Evolutionary conservation across 2,797 vertebrate genomes (phyloP).

Genomic region (Percopsis omiscomaycus): DNA sequence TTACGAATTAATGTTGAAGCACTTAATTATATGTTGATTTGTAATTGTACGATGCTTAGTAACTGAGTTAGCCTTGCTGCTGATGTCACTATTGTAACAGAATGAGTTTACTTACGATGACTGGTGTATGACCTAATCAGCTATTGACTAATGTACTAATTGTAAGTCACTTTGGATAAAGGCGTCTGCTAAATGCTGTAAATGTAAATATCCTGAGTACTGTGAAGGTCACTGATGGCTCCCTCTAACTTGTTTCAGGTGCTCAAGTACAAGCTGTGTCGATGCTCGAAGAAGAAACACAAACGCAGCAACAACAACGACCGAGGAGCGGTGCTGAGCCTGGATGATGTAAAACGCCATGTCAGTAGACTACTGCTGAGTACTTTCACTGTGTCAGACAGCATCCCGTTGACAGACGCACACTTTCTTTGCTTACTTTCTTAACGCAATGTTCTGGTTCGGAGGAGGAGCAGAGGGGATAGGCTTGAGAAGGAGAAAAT

Average conservation of each 20-base stretch:
- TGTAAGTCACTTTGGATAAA: too few relatives aligned
- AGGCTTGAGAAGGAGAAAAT: not conserved
- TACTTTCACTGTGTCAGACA: constrained; percentile 43
- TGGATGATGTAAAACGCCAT: constrained; percentile 97
- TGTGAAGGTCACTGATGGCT: constrained; percentile 17
- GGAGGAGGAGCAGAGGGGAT: constrained; percentile 4
- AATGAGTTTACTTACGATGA: too few relatives aligned
- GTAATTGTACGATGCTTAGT: too few relatives aligned
- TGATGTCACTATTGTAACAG: too few relatives aligned
- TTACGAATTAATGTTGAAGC: too few relatives aligned
- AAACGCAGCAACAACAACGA: constrained; percentile 93
- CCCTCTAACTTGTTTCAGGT: constrained; percentile 76
- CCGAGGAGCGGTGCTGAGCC: constrained; percentile 91
- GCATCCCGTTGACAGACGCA: constrained; percentile 35
- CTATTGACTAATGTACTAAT: too few relatives aligned
- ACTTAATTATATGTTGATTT: too few relatives aligned
- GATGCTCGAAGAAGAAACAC: constrained; percentile 88
- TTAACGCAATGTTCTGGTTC: constrained; percentile 10
- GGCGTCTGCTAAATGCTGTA: not conserved
- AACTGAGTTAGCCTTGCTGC: too few relatives aligned
- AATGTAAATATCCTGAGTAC: not conserved
- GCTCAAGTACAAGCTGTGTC: constrained; percentile 93
- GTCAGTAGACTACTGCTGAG: constrained; percentile 79
- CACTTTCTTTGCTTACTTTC: constrained; percentile 29
- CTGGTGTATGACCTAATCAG: too few relatives aligned